Conservation (phyloP, 2,113 vertebrate genomes). For the Rattus rattus region DNA sequence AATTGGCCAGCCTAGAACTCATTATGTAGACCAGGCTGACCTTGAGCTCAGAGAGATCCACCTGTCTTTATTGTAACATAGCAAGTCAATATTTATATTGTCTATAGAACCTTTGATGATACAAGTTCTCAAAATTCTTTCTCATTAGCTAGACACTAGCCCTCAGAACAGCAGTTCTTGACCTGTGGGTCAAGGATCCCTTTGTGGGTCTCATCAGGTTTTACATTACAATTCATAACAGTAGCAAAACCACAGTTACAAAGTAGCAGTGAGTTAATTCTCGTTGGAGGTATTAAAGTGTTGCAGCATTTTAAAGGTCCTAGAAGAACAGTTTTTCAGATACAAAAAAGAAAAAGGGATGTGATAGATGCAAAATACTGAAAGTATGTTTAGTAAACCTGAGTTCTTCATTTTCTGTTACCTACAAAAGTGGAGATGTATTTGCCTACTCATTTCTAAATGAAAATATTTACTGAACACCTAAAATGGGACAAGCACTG, state of each 20-base stretch:
- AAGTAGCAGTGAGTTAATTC: not conserved
- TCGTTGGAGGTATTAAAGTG: not conserved
- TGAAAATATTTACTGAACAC: slow-evolving; percentile 28
- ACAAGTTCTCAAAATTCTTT: not conserved
- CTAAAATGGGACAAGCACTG: not conserved
- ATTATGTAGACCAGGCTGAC: not conserved
- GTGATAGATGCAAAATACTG: not conserved
- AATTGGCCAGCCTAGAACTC: not conserved
- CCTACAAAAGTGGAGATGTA: slow-evolving; percentile 24
- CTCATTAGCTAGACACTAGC: not conserved
- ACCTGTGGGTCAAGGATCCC: not conserved
- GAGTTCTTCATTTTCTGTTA: not conserved
- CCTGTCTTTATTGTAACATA: slow-evolving; percentile 42
- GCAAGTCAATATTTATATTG: not conserved
- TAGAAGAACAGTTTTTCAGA: not conserved
- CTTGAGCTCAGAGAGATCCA: not conserved
- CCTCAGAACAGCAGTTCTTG: not conserved
- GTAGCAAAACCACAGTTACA: not conserved
- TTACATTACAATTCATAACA: not conserved
- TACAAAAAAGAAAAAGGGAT: not conserved
- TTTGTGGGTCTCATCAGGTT: not conserved
- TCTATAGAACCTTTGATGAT: not conserved
- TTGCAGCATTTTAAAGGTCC: not conserved
- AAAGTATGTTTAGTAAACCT: slow-evolving; percentile 30
- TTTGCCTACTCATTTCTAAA: slow-evolving; percentile 18